Conservation (phyloP, 2,797 vertebrate genomes). For the Helicolenus hilgendorfi region DNA sequence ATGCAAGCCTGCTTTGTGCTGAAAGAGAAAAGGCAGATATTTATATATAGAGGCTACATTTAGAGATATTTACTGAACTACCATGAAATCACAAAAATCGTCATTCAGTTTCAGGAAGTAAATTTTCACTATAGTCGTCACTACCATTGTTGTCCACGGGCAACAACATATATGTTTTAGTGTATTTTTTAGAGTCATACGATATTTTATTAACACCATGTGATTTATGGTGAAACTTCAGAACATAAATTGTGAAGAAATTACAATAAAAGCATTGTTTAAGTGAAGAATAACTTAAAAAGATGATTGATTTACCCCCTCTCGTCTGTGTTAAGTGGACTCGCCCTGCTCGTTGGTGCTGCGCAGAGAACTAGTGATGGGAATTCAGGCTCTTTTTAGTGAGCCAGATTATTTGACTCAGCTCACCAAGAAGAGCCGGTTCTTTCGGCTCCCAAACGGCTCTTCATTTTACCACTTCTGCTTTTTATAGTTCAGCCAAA, state of each 20-base stretch:
- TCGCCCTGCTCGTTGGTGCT: conserved; percentile 38
- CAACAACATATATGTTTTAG: background rate
- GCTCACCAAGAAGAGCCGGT: too few relatives aligned
- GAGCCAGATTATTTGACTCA: too few relatives aligned
- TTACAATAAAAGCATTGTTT: rapidly evolving
- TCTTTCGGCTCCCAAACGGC: too few relatives aligned
- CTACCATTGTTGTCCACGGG: conserved; percentile 66
- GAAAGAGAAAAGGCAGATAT: background rate
- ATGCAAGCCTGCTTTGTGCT: background rate
- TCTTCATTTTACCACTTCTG: too few relatives aligned
- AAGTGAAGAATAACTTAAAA: background rate
- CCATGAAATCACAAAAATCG: conserved; percentile 72
- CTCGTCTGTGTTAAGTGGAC: conserved; percentile 38
- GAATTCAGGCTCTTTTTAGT: too few relatives aligned
- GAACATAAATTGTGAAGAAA: rapidly evolving
- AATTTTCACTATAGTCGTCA: conserved; percentile 41
- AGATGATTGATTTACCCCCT: background rate
- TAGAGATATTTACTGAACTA: conserved; percentile 36
- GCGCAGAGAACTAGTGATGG: conserved; percentile 39
- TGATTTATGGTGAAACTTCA: rapidly evolving
- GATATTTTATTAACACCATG: rapidly evolving
- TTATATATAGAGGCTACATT: background rate
- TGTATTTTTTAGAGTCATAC: rapidly evolving
- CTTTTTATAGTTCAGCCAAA: too few relatives aligned
- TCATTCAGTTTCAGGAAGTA: conserved; percentile 84